Evolutionary conservation across 2,888 invertebrate genomes (phyloP), one percentile per base, ranked within the genome.

Genomic region (Cryptophagus acutangulus): DNA sequence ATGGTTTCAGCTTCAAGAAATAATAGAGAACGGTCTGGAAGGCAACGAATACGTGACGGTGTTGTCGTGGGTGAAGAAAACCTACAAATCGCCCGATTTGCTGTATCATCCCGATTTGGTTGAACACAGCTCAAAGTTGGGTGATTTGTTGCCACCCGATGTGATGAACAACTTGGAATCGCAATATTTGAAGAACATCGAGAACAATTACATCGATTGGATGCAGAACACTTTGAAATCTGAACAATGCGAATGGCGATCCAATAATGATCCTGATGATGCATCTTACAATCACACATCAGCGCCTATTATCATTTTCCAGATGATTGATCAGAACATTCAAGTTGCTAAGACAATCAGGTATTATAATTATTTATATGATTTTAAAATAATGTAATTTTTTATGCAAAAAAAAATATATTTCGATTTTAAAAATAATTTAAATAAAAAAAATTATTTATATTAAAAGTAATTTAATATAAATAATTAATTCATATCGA

Each of bases 301-400:
- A 37, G 87, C 95, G 25, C 96, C 97, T 2, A 87, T 95, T 46
- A 93, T 96, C 43, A 88, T 97, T 49, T 96, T 95, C 71, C 91
- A 96, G 71, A 97, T 99, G 96, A 89, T 97, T 47, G 92, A 95
- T 71, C 96, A 97, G 72, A 93, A 95, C 75, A 75, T 97, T 44
- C 86, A 89, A 65, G 78, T 81, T 1, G 72, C 76, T 2, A 72
- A 72, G 59, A 76, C 76, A 3, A 75, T 75, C 24, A 71, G 69
- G 58, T 55, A 49, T 20, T 38, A 3, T 6, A 12, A 17, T 33
- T 12, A 24, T 34, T 2, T n/a, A 43, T 10, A 15, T 17, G n/a
- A n/a, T n/a, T n/a, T n/a, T n/a, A n/a, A n/a, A n/a, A n/a, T n/a
- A n/a, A n/a, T n/a, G n/a, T n/a, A n/a, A n/a, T n/a, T n/a, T n/a